Base-by-base conservation (phyloP, 2,888 invertebrate species). In the Eulithis prunata region DNA sequence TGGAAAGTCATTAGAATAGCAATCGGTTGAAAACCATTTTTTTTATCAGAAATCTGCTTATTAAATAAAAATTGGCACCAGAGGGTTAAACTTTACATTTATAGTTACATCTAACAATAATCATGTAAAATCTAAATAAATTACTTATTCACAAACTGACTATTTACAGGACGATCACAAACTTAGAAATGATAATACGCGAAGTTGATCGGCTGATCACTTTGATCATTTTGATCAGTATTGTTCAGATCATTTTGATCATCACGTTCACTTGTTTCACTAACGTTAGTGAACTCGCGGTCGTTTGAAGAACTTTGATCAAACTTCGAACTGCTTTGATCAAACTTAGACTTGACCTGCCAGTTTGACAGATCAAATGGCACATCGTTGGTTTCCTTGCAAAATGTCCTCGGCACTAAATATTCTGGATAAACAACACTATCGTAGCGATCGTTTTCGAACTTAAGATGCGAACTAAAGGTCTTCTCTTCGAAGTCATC, bases 181-280 rank as follows among this genome's bases (percentile, higher is more conserved):
- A 58, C 70, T 83, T 78, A 92, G 75, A 93, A 93, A 78, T 92
- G 92, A 78, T 93, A 93, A 77, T 93, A 92, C 63, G 92, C 92
- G 66, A 91, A 92, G 73, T 92, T 92, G 45, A 92, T 91, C 10
- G 93, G 92, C 64, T 91, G 90, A 68, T 84, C 83, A 38, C 78
- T 77, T 21, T 83, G 81, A 60, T 78, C 74, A 14, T 75, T 76
- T 21, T 82, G 81, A 59, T 78, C 75, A 36, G 71, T 68, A 43
- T 79, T 77, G 46, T 69, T 71, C 43, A 74, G 71, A 49, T 79
- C 75, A 47, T 46, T 61, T 52, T 58, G 78, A 55, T 80, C 79
- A 64, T 83, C 83, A 74, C 81, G 82, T 57, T 83, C 83, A 43
- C 80, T 76, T 13, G 78, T 73, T 38, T 76, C 83, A 74, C 81